Evolutionary conservation across 1,140 invertebrate species (phyloP).

Genomic region (Sycophila sp.): DNA sequence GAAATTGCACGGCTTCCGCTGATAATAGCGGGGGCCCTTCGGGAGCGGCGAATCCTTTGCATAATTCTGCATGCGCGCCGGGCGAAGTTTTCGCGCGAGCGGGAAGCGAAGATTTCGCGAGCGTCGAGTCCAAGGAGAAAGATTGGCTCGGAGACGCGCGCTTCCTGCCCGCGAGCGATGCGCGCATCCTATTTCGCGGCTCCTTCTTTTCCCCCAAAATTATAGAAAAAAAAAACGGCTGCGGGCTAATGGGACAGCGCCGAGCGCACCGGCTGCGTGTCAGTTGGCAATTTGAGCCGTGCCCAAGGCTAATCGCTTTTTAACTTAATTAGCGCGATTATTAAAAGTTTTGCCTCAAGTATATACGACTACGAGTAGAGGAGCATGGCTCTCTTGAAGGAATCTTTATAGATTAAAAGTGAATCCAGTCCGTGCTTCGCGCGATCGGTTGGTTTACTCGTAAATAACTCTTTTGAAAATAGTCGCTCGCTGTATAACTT

Average conservation of each 20-base stretch:
- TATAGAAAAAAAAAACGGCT: too few species aligned
- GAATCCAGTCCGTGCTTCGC: too few species aligned
- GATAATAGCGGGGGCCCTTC: background rate
- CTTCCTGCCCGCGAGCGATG: background rate
- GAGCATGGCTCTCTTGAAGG: too few species aligned
- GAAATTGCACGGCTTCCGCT: slow-evolving; percentile 21
- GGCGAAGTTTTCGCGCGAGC: background rate
- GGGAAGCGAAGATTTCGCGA: too few species aligned
- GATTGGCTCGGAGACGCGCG: too few species aligned
- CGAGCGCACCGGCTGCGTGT: background rate
- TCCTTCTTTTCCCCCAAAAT: background rate
- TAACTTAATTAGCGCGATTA: slow-evolving; percentile 15
- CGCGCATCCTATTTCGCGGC: background rate
- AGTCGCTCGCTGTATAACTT: too few species aligned
- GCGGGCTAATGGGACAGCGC: background rate
- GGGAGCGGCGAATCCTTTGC: background rate
- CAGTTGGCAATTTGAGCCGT: slow-evolving; percentile 10
- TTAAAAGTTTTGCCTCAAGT: background rate
- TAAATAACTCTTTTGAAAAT: too few species aligned
- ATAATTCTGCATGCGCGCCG: slow-evolving; percentile 5
- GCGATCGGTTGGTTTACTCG: too few species aligned
- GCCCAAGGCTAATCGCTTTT: background rate
- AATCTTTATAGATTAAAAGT: too few species aligned
- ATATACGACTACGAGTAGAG: background rate
- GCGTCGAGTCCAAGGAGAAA: too few species aligned